Conservation (phyloP, 2,888 invertebrate species). For the Odontocolon sp. region DNA sequence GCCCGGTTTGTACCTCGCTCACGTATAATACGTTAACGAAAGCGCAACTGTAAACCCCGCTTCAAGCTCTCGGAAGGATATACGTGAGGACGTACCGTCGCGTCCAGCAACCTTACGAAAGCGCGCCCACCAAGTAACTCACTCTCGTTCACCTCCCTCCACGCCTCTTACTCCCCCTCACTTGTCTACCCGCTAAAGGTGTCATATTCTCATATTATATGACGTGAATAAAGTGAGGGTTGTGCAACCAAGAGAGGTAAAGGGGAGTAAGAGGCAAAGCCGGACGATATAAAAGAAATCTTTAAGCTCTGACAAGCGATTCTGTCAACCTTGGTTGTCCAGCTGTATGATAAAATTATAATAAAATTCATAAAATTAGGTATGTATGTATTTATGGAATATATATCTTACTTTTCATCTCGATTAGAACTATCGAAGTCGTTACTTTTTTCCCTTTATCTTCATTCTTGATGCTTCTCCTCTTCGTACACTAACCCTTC, state of each 20-base stretch:
- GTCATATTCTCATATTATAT: constrained; percentile 25
- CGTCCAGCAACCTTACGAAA: constrained; percentile 18
- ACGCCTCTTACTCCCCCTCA: background rate
- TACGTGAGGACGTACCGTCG: constrained; percentile 46
- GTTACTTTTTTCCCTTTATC: background rate
- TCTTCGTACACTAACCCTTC: constrained; percentile 24
- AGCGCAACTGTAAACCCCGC: constrained; percentile 51
- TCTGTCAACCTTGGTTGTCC: too few relatives aligned
- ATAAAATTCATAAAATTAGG: too few relatives aligned
- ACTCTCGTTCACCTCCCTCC: background rate
- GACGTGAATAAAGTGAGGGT: constrained; percentile 4
- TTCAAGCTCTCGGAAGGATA: constrained; percentile 19
- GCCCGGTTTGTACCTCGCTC: constrained; percentile 54
- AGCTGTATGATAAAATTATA: too few relatives aligned
- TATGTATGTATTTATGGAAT: too few relatives aligned
- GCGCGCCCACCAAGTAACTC: background rate
- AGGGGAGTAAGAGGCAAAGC: too few relatives aligned
- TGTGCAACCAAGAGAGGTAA: background rate
- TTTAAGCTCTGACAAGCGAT: too few relatives aligned
- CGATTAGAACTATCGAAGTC: too few relatives aligned
- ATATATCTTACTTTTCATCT: too few relatives aligned
- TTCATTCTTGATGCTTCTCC: background rate
- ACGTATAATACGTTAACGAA: constrained; percentile 61
- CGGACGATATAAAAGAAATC: too few relatives aligned
- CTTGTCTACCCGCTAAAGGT: constrained; percentile 3